Evolutionary conservation across 2,113 vertebrate species (phyloP).

Genomic region (Festucalex cinctus): DNA sequence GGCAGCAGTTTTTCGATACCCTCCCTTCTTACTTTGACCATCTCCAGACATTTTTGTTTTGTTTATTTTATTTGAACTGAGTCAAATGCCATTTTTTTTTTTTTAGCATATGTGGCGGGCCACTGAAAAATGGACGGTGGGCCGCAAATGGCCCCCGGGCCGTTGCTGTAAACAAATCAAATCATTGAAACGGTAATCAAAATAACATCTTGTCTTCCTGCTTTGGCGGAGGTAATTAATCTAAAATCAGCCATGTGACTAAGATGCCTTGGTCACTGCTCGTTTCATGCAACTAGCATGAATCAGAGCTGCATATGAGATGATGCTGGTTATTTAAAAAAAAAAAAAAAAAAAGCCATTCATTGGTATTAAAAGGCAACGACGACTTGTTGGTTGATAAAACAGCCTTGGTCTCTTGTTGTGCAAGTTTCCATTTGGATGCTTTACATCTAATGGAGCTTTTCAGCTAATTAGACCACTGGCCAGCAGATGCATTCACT

Average conservation of each 20-base stretch:
- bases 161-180: background rate
- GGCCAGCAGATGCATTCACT: conserved; percentile 51
- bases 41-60: too few species aligned
- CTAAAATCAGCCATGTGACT: conserved; percentile 23
- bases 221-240: background rate
- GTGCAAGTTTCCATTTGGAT: conserved; percentile 50
- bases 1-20: too few species aligned
- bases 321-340: conserved; percentile 23
- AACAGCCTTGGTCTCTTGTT: conserved; percentile 34
- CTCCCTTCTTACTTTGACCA: too few species aligned
- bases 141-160: too few species aligned
- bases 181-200: background rate
- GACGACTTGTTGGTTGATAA: conserved; percentile 55
- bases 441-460: conserved; percentile 69
- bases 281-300: conserved; percentile 34
- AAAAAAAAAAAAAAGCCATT: conserved; percentile 59
- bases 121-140: too few species aligned
- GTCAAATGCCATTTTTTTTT: too few species aligned
- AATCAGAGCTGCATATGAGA: conserved; percentile 46
- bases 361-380: conserved; percentile 55
- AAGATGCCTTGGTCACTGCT: conserved; percentile 38
- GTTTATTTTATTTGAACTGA: too few species aligned
- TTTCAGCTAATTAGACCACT: conserved; percentile 47
- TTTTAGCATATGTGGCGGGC: too few species aligned
- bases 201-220: background rate